phyloP scores from a whole-genome alignment of 2,888 invertebrate genomes.

The Cephonodes hylas region DNA sequence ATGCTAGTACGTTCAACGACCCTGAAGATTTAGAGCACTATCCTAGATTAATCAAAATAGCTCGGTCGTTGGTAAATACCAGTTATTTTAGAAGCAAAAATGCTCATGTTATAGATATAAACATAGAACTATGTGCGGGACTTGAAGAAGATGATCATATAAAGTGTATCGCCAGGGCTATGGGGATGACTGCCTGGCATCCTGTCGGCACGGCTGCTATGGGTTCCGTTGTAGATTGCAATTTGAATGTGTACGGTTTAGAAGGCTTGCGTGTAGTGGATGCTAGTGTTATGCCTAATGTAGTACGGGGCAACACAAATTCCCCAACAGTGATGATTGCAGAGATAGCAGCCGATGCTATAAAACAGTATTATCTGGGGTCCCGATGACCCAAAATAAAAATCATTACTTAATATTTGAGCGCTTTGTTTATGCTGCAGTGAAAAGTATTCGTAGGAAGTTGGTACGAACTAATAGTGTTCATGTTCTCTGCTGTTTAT shows the following conservation, averaged over 20 bases:
- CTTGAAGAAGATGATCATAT: constrained; percentile 51
- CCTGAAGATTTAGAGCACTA: constrained; percentile 46
- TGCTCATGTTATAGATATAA: constrained; percentile 47
- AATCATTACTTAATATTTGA: neutral
- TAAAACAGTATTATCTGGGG: constrained; percentile 41
- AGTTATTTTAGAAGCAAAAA: constrained; percentile 47
- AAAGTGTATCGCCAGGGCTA: constrained; percentile 60
- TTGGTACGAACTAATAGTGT: no score
- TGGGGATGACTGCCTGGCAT: constrained; percentile 66
- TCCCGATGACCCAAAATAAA: neutral
- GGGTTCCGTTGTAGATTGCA: constrained; percentile 55
- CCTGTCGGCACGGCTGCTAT: constrained; percentile 63
- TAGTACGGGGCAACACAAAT: constrained; percentile 64
- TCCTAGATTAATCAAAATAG: constrained; percentile 46
- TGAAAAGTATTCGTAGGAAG: neutral
- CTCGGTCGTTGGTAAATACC: constrained; percentile 46
- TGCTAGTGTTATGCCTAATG: constrained; percentile 62
- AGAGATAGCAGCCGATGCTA: constrained; percentile 59
- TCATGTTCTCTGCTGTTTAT: no score
- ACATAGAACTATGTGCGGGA: constrained; percentile 42
- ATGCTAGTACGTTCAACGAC: constrained; percentile 55
- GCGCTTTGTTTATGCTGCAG: neutral
- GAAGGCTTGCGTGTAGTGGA: constrained; percentile 56
- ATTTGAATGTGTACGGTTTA: constrained; percentile 49
- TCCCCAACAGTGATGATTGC: constrained; percentile 69